Evolutionary conservation across 1,140 invertebrate genomes (phyloP).

Genomic region (Drosophila sproati): DNA sequence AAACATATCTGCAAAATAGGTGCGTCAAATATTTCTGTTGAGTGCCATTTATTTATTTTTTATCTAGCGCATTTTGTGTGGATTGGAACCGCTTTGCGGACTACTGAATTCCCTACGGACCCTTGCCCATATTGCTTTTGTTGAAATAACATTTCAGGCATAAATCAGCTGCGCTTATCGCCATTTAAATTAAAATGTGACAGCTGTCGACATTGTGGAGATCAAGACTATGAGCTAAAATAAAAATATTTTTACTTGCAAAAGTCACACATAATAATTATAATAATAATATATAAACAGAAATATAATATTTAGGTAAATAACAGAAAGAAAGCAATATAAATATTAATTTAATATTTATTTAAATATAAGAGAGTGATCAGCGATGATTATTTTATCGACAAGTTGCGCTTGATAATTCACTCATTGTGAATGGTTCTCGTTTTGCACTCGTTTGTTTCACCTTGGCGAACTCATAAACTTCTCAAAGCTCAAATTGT

Average conservation of each 20-base stretch:
- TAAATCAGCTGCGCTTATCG: conserved; percentile 37
- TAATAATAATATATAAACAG: not conserved
- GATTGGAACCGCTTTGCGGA: conserved; percentile 15
- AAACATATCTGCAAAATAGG: not conserved
- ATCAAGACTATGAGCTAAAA: conserved; percentile 15
- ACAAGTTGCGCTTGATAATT: conserved; percentile 22
- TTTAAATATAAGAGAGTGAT: not conserved
- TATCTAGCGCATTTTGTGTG: conserved; percentile 6
- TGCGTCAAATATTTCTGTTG: conserved; percentile 2
- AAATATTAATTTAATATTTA: not conserved
- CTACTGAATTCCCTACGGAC: conserved; percentile 33
- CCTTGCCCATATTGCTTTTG: not conserved
- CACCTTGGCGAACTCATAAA: conserved; percentile 61
- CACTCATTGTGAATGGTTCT: conserved; percentile 43
- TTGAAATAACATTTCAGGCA: conserved; percentile 20
- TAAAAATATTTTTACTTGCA: not conserved
- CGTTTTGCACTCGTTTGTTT: conserved; percentile 45
- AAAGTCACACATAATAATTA: not conserved
- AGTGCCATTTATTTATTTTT: not conserved
- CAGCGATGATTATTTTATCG: not conserved
- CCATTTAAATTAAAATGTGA: conserved; percentile 26
- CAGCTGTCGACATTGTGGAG: conserved; percentile 32
- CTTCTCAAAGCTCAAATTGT: conserved; percentile 49
- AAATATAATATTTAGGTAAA: not conserved
- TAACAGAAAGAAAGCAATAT: not conserved